Conservation (phyloP, 2,113 vertebrate species). For the Asarcornis scutulata region DNA sequence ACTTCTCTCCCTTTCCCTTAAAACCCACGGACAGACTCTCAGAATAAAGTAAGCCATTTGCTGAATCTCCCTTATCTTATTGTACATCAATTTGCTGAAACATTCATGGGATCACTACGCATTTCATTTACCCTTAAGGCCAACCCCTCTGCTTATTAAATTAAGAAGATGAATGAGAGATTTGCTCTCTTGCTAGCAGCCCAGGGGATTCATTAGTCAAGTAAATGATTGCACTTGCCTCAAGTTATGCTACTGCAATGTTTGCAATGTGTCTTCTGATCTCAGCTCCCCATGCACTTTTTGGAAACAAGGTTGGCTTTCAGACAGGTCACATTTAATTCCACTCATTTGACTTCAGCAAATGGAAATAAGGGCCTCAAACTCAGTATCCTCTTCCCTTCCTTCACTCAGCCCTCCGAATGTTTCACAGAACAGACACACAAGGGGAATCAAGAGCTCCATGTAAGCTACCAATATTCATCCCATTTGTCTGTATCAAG, state of each 20-base stretch:
- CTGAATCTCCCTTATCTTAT: constrained; percentile 34
- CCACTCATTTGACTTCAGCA: constrained; percentile 41
- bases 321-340: constrained; percentile 64
- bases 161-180: constrained; percentile 69
- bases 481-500: background rate
- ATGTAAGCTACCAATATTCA: background rate
- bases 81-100: constrained; percentile 61
- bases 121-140: constrained; percentile 61
- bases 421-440: background rate
- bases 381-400: background rate
- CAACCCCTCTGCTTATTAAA: constrained; percentile 70
- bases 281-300: constrained; percentile 28
- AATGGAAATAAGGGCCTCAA: constrained; percentile 24
- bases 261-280: constrained; percentile 68
- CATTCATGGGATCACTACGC: constrained; percentile 8
- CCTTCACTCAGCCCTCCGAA: background rate
- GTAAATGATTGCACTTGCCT: constrained; percentile 70
- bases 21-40: background rate
- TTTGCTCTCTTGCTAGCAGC: constrained; percentile 59
- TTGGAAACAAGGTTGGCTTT: constrained; percentile 57
- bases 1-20: background rate
- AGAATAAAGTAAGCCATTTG: background rate
- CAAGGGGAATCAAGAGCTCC: background rate
- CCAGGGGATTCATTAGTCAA: constrained; percentile 72
- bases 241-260: constrained; percentile 67